Conservation (phyloP, 2,113 vertebrate species). For the Ciconia boyciana region DNA sequence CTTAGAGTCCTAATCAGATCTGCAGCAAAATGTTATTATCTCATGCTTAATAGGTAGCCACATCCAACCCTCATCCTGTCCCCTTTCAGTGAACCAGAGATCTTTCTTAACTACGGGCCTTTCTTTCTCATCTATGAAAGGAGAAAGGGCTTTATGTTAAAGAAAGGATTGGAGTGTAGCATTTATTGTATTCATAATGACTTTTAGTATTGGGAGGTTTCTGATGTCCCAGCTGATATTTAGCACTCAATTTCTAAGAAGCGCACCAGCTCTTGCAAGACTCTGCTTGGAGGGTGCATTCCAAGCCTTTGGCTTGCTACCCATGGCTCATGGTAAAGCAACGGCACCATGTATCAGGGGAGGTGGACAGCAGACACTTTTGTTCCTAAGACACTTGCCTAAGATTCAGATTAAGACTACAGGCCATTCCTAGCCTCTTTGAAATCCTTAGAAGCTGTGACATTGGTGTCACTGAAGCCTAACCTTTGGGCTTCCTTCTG, state of each 20-base stretch:
- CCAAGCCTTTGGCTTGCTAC: neutral
- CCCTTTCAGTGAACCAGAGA: neutral
- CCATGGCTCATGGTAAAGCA: accelerated
- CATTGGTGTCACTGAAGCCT: neutral
- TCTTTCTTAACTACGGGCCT: neutral
- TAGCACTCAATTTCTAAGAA: neutral
- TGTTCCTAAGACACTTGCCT: neutral
- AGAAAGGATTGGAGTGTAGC: neutral
- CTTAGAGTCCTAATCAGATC: constrained; percentile 7
- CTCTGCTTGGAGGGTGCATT: neutral
- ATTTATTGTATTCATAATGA: neutral
- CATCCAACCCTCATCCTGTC: neutral
- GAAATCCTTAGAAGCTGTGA: neutral
- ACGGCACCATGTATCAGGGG: accelerated
- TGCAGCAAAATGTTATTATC: constrained; percentile 17
- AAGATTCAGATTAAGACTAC: neutral
- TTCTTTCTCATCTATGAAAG: neutral
- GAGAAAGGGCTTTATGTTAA: neutral
- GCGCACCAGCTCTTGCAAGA: neutral
- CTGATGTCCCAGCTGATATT: neutral
- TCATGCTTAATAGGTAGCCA: neutral
- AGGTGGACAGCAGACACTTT: accelerated
- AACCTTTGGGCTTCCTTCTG: neutral
- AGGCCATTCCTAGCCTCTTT: neutral
- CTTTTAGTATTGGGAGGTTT: neutral